These are phyloP conservation scores for Morone chrysops DNA, from an alignment of 2,113 vertebrate species.

Conservation along the genomic window DNA sequence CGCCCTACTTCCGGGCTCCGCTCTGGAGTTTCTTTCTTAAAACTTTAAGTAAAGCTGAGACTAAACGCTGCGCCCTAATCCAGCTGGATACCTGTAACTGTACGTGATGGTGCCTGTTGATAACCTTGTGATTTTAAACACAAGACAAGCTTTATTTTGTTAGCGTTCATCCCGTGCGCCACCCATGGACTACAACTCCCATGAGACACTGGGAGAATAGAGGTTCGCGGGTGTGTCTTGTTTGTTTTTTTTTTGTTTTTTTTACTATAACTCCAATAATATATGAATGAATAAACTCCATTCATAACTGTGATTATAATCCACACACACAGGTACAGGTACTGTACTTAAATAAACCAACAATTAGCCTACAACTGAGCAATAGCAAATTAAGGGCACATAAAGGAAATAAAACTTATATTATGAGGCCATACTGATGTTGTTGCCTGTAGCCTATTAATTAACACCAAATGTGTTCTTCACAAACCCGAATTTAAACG, in stretches of 20 bases:
- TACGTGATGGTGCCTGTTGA: background rate
- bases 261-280: no score
- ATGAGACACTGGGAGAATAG: conserved; percentile 7
- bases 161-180: background rate
- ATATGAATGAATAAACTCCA: no score
- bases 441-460: background rate
- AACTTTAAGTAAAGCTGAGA: conserved; percentile 1
- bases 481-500: background rate
- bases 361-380: background rate
- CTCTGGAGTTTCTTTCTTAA: conserved; percentile 15
- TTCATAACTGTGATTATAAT: background rate
- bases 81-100: background rate
- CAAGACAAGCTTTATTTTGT: background rate
- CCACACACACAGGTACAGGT: background rate
- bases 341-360: background rate
- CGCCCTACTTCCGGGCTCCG: conserved; percentile 77
- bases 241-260: no score
- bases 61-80: background rate
- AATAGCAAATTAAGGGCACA: background rate
- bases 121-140: background rate
- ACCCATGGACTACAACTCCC: conserved; percentile 74
- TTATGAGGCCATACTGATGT: no score
- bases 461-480: no score
- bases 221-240: background rate
- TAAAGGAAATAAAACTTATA: background rate